phyloP scores from a whole-genome alignment of 2,888 invertebrate species.

The Trissolcus brochymenae region DNA sequence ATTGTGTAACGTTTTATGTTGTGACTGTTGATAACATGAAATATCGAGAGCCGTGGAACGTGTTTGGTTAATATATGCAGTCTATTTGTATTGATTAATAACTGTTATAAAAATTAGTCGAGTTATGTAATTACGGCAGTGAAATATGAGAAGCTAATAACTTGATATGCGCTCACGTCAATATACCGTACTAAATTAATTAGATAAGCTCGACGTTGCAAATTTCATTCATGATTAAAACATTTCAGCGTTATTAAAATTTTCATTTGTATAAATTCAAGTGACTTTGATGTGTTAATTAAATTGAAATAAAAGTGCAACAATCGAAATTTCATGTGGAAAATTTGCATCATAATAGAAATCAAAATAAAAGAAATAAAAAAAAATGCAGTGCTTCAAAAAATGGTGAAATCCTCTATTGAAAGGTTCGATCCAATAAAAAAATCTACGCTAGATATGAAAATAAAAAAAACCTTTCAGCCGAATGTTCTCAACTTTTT shows the following conservation, averaged over 20 bases:
- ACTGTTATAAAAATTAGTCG: slow-evolving; percentile 16
- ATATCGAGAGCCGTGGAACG: slow-evolving; percentile 27
- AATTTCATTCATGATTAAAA: neutral
- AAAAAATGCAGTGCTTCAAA: no score
- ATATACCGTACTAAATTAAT: slow-evolving; percentile 8
- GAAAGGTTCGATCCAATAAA: no score
- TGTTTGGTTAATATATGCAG: slow-evolving; percentile 15
- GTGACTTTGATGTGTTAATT: neutral
- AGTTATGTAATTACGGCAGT: slow-evolving; percentile 21
- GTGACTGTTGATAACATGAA: slow-evolving; percentile 25
- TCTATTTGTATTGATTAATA: slow-evolving; percentile 32
- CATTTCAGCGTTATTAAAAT: no score
- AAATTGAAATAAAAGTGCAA: no score
- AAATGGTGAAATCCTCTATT: no score
- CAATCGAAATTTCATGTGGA: no score
- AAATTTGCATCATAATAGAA: no score
- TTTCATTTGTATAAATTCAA: neutral
- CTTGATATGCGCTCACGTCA: neutral
- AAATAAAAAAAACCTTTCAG: slow-evolving; percentile 6
- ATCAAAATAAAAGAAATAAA: no score
- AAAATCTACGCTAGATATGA: no score
- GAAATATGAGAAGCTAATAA: slow-evolving; percentile 20
- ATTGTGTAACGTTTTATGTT: slow-evolving; percentile 17
- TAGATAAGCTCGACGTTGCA: slow-evolving; percentile 15
- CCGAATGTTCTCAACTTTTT: slow-evolving; percentile 22